Evolutionary conservation across 2,888 invertebrate species (phyloP), one percentile per base, ranked within the genome.

Genomic region (Sinotaia quadrata): DNA sequence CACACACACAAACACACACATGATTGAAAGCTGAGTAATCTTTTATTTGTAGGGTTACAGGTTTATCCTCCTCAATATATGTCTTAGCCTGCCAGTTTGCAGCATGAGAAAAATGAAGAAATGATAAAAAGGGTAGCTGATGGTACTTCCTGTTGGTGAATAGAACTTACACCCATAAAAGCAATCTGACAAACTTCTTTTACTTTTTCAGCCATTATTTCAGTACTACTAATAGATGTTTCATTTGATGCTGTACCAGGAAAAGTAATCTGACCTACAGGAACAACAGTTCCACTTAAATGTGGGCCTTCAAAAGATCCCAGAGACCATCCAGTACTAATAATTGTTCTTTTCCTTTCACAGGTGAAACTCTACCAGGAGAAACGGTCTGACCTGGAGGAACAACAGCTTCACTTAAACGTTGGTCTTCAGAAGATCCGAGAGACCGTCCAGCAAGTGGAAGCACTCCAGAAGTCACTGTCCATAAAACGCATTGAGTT

Each of bases 381-480:
- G 89, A 99, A 99, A 88, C 93, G 98, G 49, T 95, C 96, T 3
- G 98, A 99, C 88, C 91, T 99, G 67, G 99, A 99, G 88, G 99
- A 99, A 85, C 98, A 99, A 85, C 98, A 99, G 88, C 91, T 98
- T 29, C 99, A 99, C 90, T 91, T 99, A 85, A 99, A 99, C 89
- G 98, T 99, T 56, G 99, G 99, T 87, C 91, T 99, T 69, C 95
- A 95, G 85, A 99, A 99, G 90, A 99, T 99, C 80, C 95, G 97
- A 0, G 99, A 99, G 89, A 99, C 99, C 8, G 96, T 99, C 18
- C 97, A 98, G 84, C 99, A 99, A 88, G 99, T 99, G 18, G 98
- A 98, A 87, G 98, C 99, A 87, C 95, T 99, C 93, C 99, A 99
- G 88, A 98, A 97, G 89, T 97, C 97, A 70, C 91, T 99, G 70